Evolutionary conservation across 2,113 vertebrate genomes (phyloP).

Genomic region (Colistium nudipinnis): DNA sequence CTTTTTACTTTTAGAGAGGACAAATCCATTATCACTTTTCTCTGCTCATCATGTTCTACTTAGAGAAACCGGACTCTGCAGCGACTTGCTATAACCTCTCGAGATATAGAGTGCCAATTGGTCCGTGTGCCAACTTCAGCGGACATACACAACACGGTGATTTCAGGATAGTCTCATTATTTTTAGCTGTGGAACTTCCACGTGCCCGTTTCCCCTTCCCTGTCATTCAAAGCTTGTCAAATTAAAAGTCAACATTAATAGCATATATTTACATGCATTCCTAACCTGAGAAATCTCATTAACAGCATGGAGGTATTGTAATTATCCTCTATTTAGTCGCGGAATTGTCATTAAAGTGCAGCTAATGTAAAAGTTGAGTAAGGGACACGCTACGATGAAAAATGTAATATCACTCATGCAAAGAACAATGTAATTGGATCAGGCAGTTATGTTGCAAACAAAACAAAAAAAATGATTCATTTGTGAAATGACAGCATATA

Average conservation of each 20-base stretch:
- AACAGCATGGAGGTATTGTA: constrained; percentile 10
- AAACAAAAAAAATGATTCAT: constrained; percentile 67
- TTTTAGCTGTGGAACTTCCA: neutral
- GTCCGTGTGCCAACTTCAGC: no score
- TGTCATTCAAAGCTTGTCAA: neutral
- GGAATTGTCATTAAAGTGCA: constrained; percentile 33
- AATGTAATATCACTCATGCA: constrained; percentile 64
- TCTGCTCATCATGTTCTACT: no score
- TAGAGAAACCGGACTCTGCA: no score
- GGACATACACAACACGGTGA: no score
- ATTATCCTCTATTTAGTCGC: constrained; percentile 34
- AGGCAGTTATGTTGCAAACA: constrained; percentile 55
- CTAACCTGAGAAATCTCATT: constrained; percentile 26
- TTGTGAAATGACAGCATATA: constrained; percentile 55
- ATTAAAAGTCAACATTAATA: neutral
- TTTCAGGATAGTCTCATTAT: no score
- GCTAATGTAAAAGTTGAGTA: constrained; percentile 54
- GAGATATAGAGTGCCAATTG: no score
- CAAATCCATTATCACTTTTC: no score
- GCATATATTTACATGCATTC: neutral
- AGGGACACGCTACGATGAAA: constrained; percentile 48
- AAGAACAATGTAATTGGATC: constrained; percentile 68
- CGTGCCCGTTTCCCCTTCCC: neutral
- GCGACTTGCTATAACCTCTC: no score
- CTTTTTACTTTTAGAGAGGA: no score